Evolutionary conservation across 2,888 invertebrate species (phyloP).

Genomic region (Drosophila multiciliata): DNA sequence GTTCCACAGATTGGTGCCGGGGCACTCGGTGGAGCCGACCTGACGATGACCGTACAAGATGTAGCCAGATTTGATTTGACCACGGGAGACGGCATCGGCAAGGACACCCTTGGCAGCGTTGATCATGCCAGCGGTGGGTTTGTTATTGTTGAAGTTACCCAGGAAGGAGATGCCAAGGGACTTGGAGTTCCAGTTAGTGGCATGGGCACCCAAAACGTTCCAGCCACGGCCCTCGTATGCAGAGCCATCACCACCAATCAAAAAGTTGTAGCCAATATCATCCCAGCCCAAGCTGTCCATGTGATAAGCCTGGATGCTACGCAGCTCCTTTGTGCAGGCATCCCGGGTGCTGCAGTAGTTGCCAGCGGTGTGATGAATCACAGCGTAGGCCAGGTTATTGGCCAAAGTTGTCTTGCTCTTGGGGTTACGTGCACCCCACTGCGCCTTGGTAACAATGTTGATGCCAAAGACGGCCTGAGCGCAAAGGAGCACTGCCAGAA

Average conservation of each 20-base stretch:
- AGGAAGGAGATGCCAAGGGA: slow-evolving; percentile 79
- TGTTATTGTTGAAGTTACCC: slow-evolving; percentile 67
- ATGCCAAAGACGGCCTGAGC: slow-evolving; percentile 54
- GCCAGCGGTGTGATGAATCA: slow-evolving; percentile 73
- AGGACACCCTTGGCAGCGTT: slow-evolving; percentile 67
- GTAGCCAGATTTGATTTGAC: slow-evolving; percentile 58
- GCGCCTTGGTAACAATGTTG: slow-evolving; percentile 55
- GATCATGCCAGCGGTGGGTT: slow-evolving; percentile 60
- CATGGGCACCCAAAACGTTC: slow-evolving; percentile 75
- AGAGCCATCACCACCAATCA: slow-evolving; percentile 76
- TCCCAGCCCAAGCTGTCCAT: slow-evolving; percentile 70
- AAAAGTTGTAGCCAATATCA: slow-evolving; percentile 80
- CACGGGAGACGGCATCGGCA: slow-evolving; percentile 63
- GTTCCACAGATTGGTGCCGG: slow-evolving; percentile 75
- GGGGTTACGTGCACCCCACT: slow-evolving; percentile 75
- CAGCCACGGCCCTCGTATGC: slow-evolving; percentile 80
- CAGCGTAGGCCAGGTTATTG: slow-evolving; percentile 54
- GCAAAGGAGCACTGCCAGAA: slow-evolving; percentile 54
- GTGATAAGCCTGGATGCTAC: slow-evolving; percentile 74
- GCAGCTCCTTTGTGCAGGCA: slow-evolving; percentile 64
- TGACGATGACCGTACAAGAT: slow-evolving; percentile 76
- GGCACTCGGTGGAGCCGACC: slow-evolving; percentile 77
- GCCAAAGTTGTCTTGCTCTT: slow-evolving; percentile 42
- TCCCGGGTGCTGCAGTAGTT: slow-evolving; percentile 61
- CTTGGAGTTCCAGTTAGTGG: slow-evolving; percentile 72